Percentiles rank a stretch among this genome's conserved stretches.
Conservation (phyloP, 2,888 invertebrate genomes). For the Catonia carolina region DNA sequence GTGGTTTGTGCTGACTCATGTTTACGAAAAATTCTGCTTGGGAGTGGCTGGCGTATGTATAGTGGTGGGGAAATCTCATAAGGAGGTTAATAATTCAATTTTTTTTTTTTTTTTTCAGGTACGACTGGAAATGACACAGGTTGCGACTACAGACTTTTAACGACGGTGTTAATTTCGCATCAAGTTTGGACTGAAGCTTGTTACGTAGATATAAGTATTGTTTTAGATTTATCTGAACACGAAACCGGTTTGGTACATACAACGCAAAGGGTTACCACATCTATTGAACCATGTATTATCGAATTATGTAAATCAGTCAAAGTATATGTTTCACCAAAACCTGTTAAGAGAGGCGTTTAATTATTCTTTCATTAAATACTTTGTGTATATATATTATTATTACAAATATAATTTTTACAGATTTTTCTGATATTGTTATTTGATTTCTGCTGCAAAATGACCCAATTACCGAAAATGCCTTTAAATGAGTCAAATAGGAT, state of each 20-base stretch:
- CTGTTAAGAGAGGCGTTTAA: constrained; percentile 73
- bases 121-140: constrained; percentile 42
- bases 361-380: no score
- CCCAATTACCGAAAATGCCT: no score
- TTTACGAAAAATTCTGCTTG: no score
- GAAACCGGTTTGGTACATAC: constrained; percentile 45
- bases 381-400: no score
- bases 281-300: constrained; percentile 53
- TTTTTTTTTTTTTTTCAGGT: constrained; percentile 40
- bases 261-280: constrained; percentile 41
- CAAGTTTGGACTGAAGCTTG: constrained; percentile 90
- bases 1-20: no score
- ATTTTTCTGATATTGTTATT: no score
- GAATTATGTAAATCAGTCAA: constrained; percentile 82
- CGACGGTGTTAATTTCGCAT: constrained; percentile 83
- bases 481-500: no score
- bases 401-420: no score
- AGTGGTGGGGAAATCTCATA: no score
- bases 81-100: no score
- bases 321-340: constrained; percentile 81
- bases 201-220: constrained; percentile 78
- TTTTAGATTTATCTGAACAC: constrained; percentile 63
- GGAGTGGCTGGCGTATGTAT: no score
- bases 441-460: no score
- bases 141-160: constrained; percentile 57